phyloP scores from a whole-genome alignment of 1,140 invertebrate genomes.

The Ectropis grisescens region DNA sequence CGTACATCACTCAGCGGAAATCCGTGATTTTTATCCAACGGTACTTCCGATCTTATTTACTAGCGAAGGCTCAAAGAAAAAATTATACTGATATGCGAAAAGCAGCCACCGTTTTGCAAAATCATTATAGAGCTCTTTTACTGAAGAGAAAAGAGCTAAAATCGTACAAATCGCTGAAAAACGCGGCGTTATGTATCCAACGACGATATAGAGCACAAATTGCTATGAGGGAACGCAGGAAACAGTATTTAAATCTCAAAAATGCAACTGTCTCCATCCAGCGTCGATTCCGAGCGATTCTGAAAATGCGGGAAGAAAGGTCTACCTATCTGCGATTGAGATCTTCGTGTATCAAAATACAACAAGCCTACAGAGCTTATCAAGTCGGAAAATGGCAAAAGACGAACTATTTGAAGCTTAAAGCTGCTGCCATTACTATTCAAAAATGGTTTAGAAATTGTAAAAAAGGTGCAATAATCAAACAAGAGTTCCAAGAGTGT shows the following conservation, averaged over 20 bases:
- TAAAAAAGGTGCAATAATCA: conserved; percentile 25
- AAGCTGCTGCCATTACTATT: conserved; percentile 37
- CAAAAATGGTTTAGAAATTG: conserved; percentile 58
- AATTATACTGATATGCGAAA: conserved; percentile 22
- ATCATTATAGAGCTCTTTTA: conserved; percentile 26
- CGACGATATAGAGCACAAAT: conserved; percentile 37
- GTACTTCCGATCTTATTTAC: conserved; percentile 26
- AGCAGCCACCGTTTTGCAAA: conserved; percentile 29
- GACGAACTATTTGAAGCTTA: conserved; percentile 27
- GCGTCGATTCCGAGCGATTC: conserved; percentile 34
- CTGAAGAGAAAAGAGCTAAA: conserved; percentile 23
- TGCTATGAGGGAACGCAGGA: conserved; percentile 22
- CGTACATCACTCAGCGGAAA: conserved; percentile 43
- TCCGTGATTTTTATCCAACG: conserved; percentile 31
- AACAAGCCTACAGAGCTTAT: conserved; percentile 44
- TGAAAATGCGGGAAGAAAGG: conserved; percentile 40
- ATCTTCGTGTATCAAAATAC: conserved; percentile 29
- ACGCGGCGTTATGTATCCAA: conserved; percentile 32
- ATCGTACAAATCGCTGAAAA: conserved; percentile 25
- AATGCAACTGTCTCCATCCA: conserved; percentile 37
- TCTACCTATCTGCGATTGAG: conserved; percentile 31
- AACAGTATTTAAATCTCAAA: conserved; percentile 25
- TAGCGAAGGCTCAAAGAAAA: conserved; percentile 20
- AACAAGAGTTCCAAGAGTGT: conserved; percentile 20
- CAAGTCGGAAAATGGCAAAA: conserved; percentile 29